These are phyloP conservation scores for Oostethus manadensis DNA, from an alignment of 2,113 vertebrate genomes.

Conservation along the genomic window DNA sequence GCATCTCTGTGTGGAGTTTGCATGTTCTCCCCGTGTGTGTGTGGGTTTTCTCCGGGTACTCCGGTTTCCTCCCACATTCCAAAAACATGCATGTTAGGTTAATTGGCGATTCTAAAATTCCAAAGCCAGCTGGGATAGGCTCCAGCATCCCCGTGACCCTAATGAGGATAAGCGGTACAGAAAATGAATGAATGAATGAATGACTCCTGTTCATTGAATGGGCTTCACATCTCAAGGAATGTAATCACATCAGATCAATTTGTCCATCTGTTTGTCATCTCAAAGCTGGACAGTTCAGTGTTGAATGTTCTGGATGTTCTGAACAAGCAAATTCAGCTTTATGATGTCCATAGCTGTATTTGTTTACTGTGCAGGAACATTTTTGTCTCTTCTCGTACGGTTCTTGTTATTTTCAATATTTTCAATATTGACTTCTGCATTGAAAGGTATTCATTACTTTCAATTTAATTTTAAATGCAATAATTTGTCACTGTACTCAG, in stretches of 20 bases:
- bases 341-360: constrained; percentile 22
- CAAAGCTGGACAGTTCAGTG: constrained; percentile 48
- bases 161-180: too few relatives aligned
- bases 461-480: constrained; percentile 27
- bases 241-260: constrained; percentile 38
- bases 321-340: constrained; percentile 21
- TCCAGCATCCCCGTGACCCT: too few relatives aligned
- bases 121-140: too few relatives aligned
- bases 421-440: constrained; percentile 32
- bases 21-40: too few relatives aligned
- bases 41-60: too few relatives aligned
- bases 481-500: constrained; percentile 23
- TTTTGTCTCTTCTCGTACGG: constrained; percentile 8
- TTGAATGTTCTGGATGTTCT: constrained; percentile 2
- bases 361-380: constrained; percentile 28
- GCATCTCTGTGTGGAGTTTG: too few relatives aligned
- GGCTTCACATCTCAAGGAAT: constrained; percentile 19
- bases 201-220: constrained; percentile 27
- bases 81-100: too few relatives aligned
- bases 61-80: too few relatives aligned
- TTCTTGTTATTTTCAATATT: constrained; percentile 34
- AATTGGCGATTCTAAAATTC: too few relatives aligned
- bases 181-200: too few relatives aligned
- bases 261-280: constrained; percentile 52
- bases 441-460: constrained; percentile 22